Evolutionary conservation across 2,888 invertebrate species (phyloP).

Genomic region (Meteorus cinctellus): DNA sequence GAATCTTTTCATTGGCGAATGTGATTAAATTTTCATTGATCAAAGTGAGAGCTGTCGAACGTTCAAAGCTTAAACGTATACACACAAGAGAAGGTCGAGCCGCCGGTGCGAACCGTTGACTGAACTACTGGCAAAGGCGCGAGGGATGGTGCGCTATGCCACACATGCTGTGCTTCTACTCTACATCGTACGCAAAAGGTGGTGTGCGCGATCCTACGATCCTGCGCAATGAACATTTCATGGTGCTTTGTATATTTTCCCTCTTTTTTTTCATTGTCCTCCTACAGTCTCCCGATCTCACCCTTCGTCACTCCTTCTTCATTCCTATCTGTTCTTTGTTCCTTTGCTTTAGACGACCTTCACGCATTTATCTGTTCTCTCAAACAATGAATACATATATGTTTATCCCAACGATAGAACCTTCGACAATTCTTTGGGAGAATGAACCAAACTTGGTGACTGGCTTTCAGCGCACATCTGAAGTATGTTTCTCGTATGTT

Average conservation of each 20-base stretch:
- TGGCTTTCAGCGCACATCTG: neutral
- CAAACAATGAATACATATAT: constrained; percentile 8
- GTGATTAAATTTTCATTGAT: constrained; percentile 27
- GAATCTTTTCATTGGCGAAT: neutral
- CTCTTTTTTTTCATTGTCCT: constrained; percentile 3
- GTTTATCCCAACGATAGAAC: constrained; percentile 14
- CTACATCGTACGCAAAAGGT: constrained; percentile 35
- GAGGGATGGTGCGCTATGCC: constrained; percentile 38
- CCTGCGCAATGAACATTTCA: constrained; percentile 58
- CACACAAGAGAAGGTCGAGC: constrained; percentile 46
- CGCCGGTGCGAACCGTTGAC: constrained; percentile 64
- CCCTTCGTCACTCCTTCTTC: constrained; percentile 10
- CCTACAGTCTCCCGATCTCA: constrained; percentile 14
- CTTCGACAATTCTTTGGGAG: neutral
- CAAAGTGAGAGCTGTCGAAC: constrained; percentile 21
- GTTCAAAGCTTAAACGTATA: neutral
- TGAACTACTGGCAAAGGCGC: constrained; percentile 56
- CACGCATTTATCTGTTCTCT: constrained; percentile 3
- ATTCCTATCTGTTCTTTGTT: neutral
- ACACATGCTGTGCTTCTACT: constrained; percentile 35
- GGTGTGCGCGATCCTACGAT: constrained; percentile 58
- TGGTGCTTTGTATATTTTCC: constrained; percentile 26
- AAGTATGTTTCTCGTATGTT: neutral
- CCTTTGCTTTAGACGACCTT: neutral
- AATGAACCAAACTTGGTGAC: neutral